A percentile compares a stretch with the other conserved stretches of the same genome.
phyloP scores from a whole-genome alignment of 23 tunicate species.

The Pegea sp. region DNA sequence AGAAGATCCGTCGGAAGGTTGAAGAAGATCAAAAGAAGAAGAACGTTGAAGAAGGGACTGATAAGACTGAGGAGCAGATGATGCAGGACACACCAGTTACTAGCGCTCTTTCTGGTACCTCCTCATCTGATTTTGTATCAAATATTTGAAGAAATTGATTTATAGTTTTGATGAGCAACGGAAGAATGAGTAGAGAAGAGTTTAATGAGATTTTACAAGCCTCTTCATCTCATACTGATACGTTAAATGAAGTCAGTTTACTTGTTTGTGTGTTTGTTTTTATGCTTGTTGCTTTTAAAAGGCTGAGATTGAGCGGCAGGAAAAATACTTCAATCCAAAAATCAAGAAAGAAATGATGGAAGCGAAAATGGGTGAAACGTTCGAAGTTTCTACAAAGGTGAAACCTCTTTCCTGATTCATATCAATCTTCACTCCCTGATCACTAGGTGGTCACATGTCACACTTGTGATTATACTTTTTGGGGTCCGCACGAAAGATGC shows the following conservation, averaged over 20 bases:
- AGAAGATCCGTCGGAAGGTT: slow-evolving; percentile 25
- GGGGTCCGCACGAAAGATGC: slow-evolving; percentile 87
- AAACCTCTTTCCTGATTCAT: background rate
- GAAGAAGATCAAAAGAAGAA: slow-evolving; percentile 10
- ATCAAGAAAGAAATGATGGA: slow-evolving; percentile 80
- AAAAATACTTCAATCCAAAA: slow-evolving; percentile 57
- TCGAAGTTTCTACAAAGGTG: slow-evolving; percentile 33
- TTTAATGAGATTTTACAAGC: slow-evolving; percentile 31
- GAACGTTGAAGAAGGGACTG: background rate
- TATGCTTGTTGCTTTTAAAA: slow-evolving; percentile 1
- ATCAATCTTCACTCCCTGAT: background rate
- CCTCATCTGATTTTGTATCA: background rate
- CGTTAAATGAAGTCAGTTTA: slow-evolving; percentile 14
- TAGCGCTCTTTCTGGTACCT: background rate
- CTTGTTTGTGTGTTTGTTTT: background rate
- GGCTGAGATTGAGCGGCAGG: slow-evolving; percentile 47
- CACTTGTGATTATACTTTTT: slow-evolving; percentile 65
- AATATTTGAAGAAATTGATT: background rate
- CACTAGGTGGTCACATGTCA: slow-evolving; percentile 49
- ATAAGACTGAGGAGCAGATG: background rate
- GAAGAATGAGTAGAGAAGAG: slow-evolving; percentile 19
- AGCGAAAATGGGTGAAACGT: slow-evolving; percentile 60
- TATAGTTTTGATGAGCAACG: background rate
- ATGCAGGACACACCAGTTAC: background rate
- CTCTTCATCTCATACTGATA: slow-evolving; percentile 26